Evolutionary conservation across 2,797 vertebrate species (phyloP).

Genomic region (Poeciliopsis infans): DNA sequence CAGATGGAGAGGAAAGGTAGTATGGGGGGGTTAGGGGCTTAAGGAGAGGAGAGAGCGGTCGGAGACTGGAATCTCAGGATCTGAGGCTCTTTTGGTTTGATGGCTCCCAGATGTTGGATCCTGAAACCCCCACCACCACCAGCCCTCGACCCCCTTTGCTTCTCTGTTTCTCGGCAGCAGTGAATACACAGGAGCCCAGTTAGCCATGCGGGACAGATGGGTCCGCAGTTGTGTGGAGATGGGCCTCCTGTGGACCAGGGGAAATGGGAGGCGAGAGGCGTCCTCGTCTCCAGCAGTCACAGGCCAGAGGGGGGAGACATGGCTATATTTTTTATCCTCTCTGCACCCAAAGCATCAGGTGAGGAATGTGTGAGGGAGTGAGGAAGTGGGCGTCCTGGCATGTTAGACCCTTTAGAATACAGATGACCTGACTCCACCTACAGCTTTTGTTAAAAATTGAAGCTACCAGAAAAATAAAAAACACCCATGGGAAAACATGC

Average conservation of each 20-base stretch:
- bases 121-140: slow-evolving; percentile 21
- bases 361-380: slow-evolving; percentile 19
- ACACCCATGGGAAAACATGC: background rate
- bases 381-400: background rate
- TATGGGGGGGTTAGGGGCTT: slow-evolving; percentile 46
- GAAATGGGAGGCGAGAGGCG: slow-evolving; percentile 73
- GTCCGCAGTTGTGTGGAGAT: slow-evolving; percentile 70
- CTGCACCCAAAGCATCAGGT: slow-evolving; percentile 14
- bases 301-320: slow-evolving; percentile 63
- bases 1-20: slow-evolving; percentile 75
- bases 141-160: slow-evolving; percentile 55
- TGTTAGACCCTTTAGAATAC: background rate
- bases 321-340: slow-evolving; percentile 58
- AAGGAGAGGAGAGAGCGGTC: slow-evolving; percentile 69
- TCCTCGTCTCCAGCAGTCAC: slow-evolving; percentile 61
- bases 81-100: slow-evolving; percentile 77
- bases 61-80: slow-evolving; percentile 76
- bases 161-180: slow-evolving; percentile 63
- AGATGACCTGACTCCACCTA: background rate
- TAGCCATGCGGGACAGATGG: slow-evolving; percentile 76
- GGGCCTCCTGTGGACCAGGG: slow-evolving; percentile 73
- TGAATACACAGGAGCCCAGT: slow-evolving; percentile 79
- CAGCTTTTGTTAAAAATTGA: background rate
- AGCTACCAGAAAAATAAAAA: background rate
- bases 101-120: slow-evolving; percentile 84